Percentiles rank a stretch among this genome's conserved stretches.
Conservation (phyloP, 30 jellyfish, hydroid and myxozoan species). For the Mastigias papua region DNA sequence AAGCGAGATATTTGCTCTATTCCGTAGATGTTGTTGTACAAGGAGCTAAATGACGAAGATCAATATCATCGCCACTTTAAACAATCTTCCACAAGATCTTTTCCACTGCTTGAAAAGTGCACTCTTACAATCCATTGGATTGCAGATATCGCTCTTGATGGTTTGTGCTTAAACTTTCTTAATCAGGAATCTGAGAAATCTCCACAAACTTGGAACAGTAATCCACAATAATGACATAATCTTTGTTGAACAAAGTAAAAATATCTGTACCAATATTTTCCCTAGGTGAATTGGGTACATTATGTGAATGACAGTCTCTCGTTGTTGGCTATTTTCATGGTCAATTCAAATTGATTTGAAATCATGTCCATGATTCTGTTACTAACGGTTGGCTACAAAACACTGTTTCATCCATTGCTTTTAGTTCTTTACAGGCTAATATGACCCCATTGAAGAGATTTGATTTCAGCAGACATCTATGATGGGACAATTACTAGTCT, state of each 20-base stretch:
- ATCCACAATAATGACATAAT: constrained; percentile 51
- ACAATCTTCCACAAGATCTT: constrained; percentile 32
- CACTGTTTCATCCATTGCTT: constrained; percentile 39
- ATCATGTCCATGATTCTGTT: constrained; percentile 30
- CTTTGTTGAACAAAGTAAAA: constrained; percentile 23
- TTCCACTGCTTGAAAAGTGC: constrained; percentile 60
- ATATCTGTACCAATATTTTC: constrained; percentile 52
- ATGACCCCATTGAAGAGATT: constrained; percentile 51
- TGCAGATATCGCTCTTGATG: constrained; percentile 50
- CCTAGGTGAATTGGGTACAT: constrained; percentile 57
- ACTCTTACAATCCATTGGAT: constrained; percentile 49
- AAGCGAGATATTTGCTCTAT: constrained; percentile 31
- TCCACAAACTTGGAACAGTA: constrained; percentile 60
- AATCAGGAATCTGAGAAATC: constrained; percentile 31
- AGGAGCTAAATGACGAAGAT: constrained; percentile 38
- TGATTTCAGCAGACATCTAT: constrained; percentile 27
- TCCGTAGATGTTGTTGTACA: constrained; percentile 44
- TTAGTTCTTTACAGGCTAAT: constrained; percentile 56
- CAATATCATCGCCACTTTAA: constrained; percentile 41
- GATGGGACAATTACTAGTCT: constrained; percentile 52
- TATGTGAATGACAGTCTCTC: constrained; percentile 48
- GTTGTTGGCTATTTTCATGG: constrained; percentile 37
- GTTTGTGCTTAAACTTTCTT: constrained; percentile 18
- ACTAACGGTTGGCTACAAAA: constrained; percentile 46
- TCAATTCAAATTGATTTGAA: neutral